Evolutionary conservation across 2,888 invertebrate genomes (phyloP).

Genomic region (Dynastes grantii): DNA sequence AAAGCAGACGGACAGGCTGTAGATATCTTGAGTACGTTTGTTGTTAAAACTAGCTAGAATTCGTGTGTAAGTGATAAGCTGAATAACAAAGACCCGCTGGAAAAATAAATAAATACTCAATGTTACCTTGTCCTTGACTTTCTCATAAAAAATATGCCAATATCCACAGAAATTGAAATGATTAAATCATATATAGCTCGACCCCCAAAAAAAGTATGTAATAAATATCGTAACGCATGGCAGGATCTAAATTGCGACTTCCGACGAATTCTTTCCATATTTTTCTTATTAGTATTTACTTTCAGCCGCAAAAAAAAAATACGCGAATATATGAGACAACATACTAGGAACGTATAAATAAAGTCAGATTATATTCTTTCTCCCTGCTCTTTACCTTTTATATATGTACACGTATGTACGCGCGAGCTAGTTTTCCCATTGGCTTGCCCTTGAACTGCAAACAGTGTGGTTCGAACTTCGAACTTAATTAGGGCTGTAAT

Average conservation of each 20-base stretch:
- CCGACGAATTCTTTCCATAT: neutral
- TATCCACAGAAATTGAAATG: neutral
- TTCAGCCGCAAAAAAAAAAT: neutral
- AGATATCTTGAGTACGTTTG: no score
- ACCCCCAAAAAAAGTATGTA: neutral
- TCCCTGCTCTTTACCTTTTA: neutral
- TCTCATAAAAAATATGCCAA: neutral
- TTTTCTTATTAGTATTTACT: conserved; percentile 4
- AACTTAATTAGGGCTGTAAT: conserved; percentile 3
- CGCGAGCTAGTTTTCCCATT: neutral
- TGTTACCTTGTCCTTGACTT: no score
- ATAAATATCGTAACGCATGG: conserved; percentile 1
- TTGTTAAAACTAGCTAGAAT: no score
- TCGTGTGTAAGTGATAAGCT: no score
- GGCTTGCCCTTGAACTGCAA: conserved; percentile 7
- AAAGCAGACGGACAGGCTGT: no score
- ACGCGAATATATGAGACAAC: neutral
- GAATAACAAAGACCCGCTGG: no score
- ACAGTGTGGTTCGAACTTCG: neutral
- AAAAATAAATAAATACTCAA: no score
- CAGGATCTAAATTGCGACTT: neutral
- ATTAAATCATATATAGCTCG: neutral
- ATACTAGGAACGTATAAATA: neutral
- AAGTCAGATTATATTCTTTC: neutral
- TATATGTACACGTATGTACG: neutral